Evolutionary conservation across 2,888 invertebrate genomes (phyloP).

Genomic region (Andricus quercusramuli): DNA sequence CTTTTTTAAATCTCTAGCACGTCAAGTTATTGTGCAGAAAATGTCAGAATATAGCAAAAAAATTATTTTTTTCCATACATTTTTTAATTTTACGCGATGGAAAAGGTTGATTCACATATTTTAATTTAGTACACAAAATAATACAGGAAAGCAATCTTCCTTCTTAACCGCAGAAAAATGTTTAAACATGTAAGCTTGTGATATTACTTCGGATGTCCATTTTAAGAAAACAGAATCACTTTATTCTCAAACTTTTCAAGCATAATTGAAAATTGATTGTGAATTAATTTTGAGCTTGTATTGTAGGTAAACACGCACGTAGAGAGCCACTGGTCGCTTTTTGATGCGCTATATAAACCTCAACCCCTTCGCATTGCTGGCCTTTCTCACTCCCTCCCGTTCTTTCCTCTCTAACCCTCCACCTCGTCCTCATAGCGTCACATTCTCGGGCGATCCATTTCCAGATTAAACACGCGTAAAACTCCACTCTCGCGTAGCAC

Average conservation of each 20-base stretch:
- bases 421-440: slow-evolving; percentile 62
- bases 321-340: slow-evolving; percentile 61
- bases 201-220: no score
- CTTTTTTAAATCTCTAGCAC: no score
- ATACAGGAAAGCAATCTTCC: no score
- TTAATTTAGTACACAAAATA: no score
- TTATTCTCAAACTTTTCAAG: not conserved
- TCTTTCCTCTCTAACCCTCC: slow-evolving; percentile 57
- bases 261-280: no score
- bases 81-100: no score
- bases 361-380: slow-evolving; percentile 46
- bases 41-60: no score
- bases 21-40: no score
- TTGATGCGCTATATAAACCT: slow-evolving; percentile 57
- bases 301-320: slow-evolving; percentile 42
- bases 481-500: slow-evolving; percentile 67
- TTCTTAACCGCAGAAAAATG: no score
- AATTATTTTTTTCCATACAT: no score
- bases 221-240: not conserved
- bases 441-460: slow-evolving; percentile 76
- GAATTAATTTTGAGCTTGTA: not conserved
- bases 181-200: no score
- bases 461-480: slow-evolving; percentile 77
- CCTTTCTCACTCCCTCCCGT: slow-evolving; percentile 50
- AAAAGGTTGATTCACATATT: no score